Evolutionary conservation across 2,888 invertebrate genomes (phyloP).

Genomic region (Diplazon laetatorius): DNA sequence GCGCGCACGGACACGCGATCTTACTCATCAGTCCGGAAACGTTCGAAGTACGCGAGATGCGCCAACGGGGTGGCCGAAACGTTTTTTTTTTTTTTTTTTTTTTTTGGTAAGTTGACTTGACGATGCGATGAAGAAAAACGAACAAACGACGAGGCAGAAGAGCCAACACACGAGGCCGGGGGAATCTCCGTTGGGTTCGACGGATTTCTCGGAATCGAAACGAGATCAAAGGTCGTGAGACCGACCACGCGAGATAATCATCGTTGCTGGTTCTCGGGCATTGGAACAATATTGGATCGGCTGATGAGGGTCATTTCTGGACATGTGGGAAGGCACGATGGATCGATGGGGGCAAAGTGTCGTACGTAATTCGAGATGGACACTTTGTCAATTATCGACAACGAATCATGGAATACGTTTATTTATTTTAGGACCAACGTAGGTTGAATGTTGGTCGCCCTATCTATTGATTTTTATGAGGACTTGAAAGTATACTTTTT

Average conservation of each 20-base stretch:
- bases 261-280: slow-evolving; percentile 27
- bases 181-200: slow-evolving; percentile 27
- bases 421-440: no score
- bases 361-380: background rate
- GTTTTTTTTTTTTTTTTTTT: slow-evolving; percentile 20
- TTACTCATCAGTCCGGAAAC: slow-evolving; percentile 79
- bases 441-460: no score
- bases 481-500: no score
- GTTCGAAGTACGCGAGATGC: slow-evolving; percentile 44
- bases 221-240: slow-evolving; percentile 55
- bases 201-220: slow-evolving; percentile 46
- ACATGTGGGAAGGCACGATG: background rate
- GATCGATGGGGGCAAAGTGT: background rate
- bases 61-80: slow-evolving; percentile 18
- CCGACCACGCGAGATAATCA: slow-evolving; percentile 45
- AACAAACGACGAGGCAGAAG: slow-evolving; percentile 1
- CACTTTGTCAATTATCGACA: background rate
- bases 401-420: no score
- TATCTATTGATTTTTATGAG: no score
- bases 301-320: slow-evolving; percentile 3
- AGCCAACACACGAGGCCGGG: slow-evolving; percentile 29
- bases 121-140: slow-evolving; percentile 40
- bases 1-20: slow-evolving; percentile 77
- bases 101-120: no score
- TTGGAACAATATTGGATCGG: slow-evolving; percentile 13